Evolutionary conservation across 2,113 vertebrate species (phyloP).

Genomic region (Numida meleagris): DNA sequence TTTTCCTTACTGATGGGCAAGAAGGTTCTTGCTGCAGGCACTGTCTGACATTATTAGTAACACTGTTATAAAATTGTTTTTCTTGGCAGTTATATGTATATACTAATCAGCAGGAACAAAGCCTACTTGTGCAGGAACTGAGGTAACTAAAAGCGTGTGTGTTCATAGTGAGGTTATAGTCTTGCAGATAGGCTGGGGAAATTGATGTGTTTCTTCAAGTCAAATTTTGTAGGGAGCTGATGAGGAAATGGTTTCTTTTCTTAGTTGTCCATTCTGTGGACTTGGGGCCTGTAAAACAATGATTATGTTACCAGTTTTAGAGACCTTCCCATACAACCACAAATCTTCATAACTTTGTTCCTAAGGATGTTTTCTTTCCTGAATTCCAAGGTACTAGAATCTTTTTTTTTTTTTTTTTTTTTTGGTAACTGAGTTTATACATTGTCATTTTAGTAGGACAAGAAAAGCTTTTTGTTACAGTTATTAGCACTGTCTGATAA

Average conservation of each 20-base stretch:
- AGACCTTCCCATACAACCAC: background rate
- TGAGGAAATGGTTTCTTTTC: background rate
- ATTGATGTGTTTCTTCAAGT: background rate
- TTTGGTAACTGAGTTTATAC: background rate
- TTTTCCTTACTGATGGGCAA: fast-evolving
- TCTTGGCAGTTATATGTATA: background rate
- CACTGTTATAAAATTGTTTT: background rate
- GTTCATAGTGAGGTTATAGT: background rate
- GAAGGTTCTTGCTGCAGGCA: background rate
- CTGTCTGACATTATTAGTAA: background rate
- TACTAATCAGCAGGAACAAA: background rate
- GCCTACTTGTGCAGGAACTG: background rate
- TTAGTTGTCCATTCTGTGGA: background rate
- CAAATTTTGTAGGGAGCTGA: background rate
- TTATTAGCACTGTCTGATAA: background rate
- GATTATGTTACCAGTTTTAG: background rate
- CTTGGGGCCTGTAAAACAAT: background rate
- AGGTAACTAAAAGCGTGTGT: background rate
- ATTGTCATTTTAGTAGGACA: background rate
- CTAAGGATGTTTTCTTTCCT: background rate
- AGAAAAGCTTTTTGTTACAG: background rate
- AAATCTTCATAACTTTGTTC: background rate
- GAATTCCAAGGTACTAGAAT: background rate
- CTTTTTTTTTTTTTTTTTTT: background rate
- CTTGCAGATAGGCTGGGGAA: background rate